Evolutionary conservation across 2,888 invertebrate species (phyloP), one percentile per base, ranked within the genome.

Genomic region (Stenichneumon culpator): DNA sequence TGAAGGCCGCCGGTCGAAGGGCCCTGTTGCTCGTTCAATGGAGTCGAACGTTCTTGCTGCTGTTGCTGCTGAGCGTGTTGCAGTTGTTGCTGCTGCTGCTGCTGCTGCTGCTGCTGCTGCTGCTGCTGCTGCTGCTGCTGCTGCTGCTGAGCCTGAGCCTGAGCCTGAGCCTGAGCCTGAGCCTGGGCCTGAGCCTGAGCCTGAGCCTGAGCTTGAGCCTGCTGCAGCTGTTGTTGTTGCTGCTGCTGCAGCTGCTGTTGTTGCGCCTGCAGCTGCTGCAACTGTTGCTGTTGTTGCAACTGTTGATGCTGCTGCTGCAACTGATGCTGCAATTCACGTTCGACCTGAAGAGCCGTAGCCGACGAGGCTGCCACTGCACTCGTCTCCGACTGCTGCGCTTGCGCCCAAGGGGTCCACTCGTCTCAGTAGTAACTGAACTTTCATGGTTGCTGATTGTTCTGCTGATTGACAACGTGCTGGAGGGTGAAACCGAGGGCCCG

Each of bases 371-470:
- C 60, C 80, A 91, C 79, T 57, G 88, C 39, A 84, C 88, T 77
- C 88, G 89, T 86, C 82, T 84, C 83, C 86, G 87, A 88, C 82
- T 88, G 83, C 83, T 86, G 86, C 82, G 82, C 63, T 78, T 87
- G 89, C 91, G 93, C 89, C 94, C 94, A 93, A 93, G 93, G 91
- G 93, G 94, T 93, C 94, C 94, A 94, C 93, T 93, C 94, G 92
- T 94, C 95, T 97, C 96, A 97, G 97, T 97, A 97, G 95, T 96
- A 97, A 95, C 95, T 96, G 95, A 97, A 97, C 95, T 96, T 97
- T 97, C 97, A 97, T 96, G 97, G 96, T 92, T 94, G 95, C 91
- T 94, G 94, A 86, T 93, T 93, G 88, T 92, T 94, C 86, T 94
- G 95, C 92, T 96, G 96, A 94, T 92, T 96, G 94, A 94, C 93